Evolutionary conservation across 2,113 vertebrate species (phyloP).

Genomic region (Lamprotornis superbus): DNA sequence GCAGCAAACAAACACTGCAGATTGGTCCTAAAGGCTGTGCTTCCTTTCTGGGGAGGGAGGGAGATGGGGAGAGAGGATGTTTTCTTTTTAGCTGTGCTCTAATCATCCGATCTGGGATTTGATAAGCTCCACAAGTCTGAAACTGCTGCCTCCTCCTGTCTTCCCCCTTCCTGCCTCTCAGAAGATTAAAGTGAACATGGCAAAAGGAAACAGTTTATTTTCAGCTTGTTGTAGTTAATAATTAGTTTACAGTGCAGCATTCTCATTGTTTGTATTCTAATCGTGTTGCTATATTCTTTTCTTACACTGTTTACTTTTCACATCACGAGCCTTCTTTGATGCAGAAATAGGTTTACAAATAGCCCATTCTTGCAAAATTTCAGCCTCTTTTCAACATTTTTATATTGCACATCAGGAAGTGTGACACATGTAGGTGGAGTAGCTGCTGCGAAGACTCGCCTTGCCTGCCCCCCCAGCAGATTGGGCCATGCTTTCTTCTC

Average conservation of each 20-base stretch:
- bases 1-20: slow-evolving; percentile 9
- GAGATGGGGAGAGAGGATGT: slow-evolving; percentile 42
- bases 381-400: not conserved
- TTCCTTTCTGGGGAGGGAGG: slow-evolving; percentile 39
- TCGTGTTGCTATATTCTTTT: not conserved
- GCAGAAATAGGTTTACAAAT: not conserved
- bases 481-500: not conserved
- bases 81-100: slow-evolving; percentile 36
- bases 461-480: not conserved
- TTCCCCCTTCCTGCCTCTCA: slow-evolving; percentile 32
- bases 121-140: slow-evolving; percentile 29
- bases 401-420: not conserved
- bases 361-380: not conserved
- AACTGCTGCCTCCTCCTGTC: slow-evolving; percentile 12
- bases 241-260: not conserved
- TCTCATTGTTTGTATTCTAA: slow-evolving; percentile 7
- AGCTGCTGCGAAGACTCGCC: not conserved
- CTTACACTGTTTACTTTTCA: not conserved
- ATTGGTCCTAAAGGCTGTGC: slow-evolving; percentile 9
- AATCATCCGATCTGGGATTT: slow-evolving; percentile 52
- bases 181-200: slow-evolving; percentile 25
- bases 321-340: not conserved
- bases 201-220: slow-evolving; percentile 47
- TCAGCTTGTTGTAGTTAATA: slow-evolving; percentile 25
- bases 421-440: not conserved